Conservation (phyloP, 2,113 vertebrate species). For the Sinosuthora webbiana region DNA sequence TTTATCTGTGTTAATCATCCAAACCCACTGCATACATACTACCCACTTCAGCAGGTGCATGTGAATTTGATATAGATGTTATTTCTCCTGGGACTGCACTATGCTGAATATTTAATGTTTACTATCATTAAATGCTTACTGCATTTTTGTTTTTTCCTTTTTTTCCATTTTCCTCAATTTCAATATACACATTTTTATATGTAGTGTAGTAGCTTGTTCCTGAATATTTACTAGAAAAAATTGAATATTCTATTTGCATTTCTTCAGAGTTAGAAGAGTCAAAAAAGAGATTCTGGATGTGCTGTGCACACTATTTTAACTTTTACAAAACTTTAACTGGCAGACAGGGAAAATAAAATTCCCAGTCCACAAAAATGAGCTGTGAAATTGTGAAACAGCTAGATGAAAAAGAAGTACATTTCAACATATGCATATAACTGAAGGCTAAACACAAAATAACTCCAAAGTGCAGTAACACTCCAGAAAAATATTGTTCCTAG, state of each 20-base stretch:
- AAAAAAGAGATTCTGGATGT: not conserved
- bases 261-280: not conserved
- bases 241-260: not conserved
- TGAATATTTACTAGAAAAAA: not conserved
- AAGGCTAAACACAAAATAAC: not conserved
- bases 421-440: not conserved
- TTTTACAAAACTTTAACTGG: not conserved
- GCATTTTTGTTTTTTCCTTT: not conserved
- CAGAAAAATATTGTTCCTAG: not conserved
- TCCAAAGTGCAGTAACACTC: not conserved
- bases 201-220: not conserved
- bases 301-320: not conserved
- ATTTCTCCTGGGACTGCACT: not conserved
- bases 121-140: not conserved
- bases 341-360: not conserved
- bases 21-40: not conserved
- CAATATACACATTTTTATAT: not conserved
- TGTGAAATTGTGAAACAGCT: not conserved
- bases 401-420: not conserved
- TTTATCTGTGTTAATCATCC: not conserved
- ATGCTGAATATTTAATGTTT: not conserved
- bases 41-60: not conserved
- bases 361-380: not conserved
- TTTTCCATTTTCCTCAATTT: not conserved
- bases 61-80: not conserved